Conservation (phyloP, 1,140 invertebrate species). For the Hypothenemus hampei region DNA sequence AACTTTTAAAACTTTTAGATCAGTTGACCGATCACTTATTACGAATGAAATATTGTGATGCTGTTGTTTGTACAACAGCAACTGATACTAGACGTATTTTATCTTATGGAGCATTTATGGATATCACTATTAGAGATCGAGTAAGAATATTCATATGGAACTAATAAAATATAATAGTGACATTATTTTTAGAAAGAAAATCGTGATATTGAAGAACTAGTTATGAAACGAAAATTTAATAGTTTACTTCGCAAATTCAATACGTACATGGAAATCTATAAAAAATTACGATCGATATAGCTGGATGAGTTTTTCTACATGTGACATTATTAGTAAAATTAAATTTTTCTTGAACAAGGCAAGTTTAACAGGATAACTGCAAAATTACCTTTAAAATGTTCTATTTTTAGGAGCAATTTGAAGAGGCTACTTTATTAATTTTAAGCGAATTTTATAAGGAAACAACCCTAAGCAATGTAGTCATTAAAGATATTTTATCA, state of each 20-base stretch:
- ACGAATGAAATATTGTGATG: conserved; percentile 30
- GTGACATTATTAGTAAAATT: conserved; percentile 30
- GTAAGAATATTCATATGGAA: no score
- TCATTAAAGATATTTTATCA: no score
- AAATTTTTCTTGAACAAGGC: conserved; percentile 26
- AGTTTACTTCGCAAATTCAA: conserved; percentile 27
- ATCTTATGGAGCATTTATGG: conserved; percentile 23
- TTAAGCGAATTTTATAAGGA: no score
- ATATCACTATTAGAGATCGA: neutral
- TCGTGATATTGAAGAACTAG: neutral
- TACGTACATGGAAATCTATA: conserved; percentile 28
- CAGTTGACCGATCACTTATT: conserved; percentile 27
- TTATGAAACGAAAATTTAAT: neutral
- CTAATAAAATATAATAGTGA: conserved; percentile 3
- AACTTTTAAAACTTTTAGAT: conserved; percentile 32
- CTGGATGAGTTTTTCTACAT: conserved; percentile 30
- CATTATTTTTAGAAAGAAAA: neutral
- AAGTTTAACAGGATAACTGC: no score
- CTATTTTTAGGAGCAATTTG: no score
- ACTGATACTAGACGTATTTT: conserved; percentile 33
- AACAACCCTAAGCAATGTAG: no score
- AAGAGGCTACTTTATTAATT: no score
- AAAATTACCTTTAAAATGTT: no score
- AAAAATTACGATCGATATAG: conserved; percentile 4
- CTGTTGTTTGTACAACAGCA: conserved; percentile 26